A percentile compares a stretch with the other conserved stretches of the same genome.
phyloP scores from a whole-genome alignment of 2,888 invertebrate species.

The Eupithecia vulgata region DNA sequence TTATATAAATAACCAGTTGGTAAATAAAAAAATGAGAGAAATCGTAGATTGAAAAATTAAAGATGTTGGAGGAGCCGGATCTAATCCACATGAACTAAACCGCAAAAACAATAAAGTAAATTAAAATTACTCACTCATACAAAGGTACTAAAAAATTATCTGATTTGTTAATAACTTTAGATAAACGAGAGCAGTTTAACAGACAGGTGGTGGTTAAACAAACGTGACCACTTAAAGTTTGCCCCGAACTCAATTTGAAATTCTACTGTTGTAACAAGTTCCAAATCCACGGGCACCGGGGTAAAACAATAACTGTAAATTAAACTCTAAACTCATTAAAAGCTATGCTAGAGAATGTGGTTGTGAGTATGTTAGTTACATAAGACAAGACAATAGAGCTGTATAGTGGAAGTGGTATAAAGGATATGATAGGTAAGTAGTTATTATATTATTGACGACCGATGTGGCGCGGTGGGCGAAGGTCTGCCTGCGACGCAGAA shows the following conservation, averaged over 20 bases:
- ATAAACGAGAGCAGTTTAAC: slow-evolving; percentile 37
- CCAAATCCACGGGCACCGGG: slow-evolving; percentile 64
- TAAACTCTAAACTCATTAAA: slow-evolving; percentile 79
- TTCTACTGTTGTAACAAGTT: slow-evolving; percentile 62
- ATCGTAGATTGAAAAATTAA: background rate
- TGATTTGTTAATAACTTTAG: slow-evolving; percentile 18
- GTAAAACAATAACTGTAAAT: slow-evolving; percentile 81
- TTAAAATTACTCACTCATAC: background rate
- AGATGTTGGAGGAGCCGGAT: background rate
- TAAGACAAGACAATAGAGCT: slow-evolving; percentile 22
- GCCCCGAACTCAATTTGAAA: slow-evolving; percentile 57
- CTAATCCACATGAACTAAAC: background rate
- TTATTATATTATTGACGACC: too few relatives aligned
- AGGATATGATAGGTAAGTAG: background rate
- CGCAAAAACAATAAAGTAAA: background rate
- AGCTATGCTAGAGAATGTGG: slow-evolving; percentile 55
- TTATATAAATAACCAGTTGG: slow-evolving; percentile 28
- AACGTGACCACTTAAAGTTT: slow-evolving; percentile 57
- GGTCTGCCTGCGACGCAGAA: too few relatives aligned
- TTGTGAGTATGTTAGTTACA: slow-evolving; percentile 41
- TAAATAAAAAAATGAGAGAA: background rate
- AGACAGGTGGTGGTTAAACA: slow-evolving; percentile 47
- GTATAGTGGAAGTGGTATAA: background rate
- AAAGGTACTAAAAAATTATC: background rate
- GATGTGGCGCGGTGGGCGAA: too few relatives aligned